These are phyloP conservation scores for Silurus lanzhouensis DNA, from an alignment of 2,797 vertebrate species.

Conservation along the genomic window DNA sequence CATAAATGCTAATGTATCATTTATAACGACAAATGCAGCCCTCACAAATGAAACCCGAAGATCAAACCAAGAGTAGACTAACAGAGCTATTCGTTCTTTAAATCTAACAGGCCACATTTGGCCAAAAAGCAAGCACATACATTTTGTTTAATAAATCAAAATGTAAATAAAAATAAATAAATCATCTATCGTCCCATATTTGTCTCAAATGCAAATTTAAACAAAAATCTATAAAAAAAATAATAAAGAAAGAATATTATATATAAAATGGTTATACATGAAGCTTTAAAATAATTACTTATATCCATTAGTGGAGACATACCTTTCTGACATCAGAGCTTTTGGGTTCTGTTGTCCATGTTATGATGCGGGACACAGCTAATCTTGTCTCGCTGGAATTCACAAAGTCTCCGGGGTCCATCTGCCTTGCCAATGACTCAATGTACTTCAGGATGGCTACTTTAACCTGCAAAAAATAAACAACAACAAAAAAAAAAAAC, in stretches of 20 bases:
- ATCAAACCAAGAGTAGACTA: not conserved
- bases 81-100: not conserved
- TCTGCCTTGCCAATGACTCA: constrained; percentile 85
- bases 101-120: not conserved
- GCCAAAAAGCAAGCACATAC: not conserved
- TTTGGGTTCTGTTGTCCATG: constrained; percentile 92
- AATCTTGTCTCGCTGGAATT: constrained; percentile 90
- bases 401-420: constrained; percentile 88
- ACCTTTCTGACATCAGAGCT: constrained; percentile 92
- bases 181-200: not conserved
- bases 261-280: too few relatives aligned
- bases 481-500: not conserved
- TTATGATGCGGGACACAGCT: constrained; percentile 90
- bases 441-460: constrained; percentile 90
- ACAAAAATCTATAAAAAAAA: not conserved
- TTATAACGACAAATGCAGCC: not conserved
- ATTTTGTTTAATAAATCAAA: not conserved
- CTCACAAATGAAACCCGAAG: not conserved
- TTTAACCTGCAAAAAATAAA: constrained; percentile 77
- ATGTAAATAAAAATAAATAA: not conserved
- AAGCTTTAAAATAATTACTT: not conserved
- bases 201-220: not conserved
- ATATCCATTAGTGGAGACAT: constrained; percentile 21
- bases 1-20: not conserved
- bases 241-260: not conserved